A percentile compares a stretch with the other conserved stretches of the same genome.
phyloP scores from a whole-genome alignment of 2,113 vertebrate genomes.

The Leuciscus idus region DNA sequence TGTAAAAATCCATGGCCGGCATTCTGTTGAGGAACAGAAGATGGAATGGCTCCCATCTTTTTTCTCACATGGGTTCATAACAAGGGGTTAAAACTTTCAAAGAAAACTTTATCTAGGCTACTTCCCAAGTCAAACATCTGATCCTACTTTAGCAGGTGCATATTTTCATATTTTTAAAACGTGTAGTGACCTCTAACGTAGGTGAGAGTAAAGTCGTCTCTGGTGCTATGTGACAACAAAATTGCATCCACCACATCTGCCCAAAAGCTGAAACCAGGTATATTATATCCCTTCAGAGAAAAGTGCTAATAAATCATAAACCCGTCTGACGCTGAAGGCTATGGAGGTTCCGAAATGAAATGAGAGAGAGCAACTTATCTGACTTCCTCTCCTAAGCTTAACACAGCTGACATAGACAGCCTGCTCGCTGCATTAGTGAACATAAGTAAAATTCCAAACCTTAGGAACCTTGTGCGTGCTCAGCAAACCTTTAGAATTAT shows the following conservation, averaged over 20 bases:
- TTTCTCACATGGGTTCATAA: neutral
- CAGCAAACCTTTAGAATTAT: neutral
- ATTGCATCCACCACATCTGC: slow-evolving; percentile 40
- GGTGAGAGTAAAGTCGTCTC: neutral
- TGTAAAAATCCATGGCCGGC: too few relatives aligned
- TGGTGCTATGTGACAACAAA: slow-evolving; percentile 31
- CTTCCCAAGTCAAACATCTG: slow-evolving; percentile 15
- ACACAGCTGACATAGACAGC: slow-evolving; percentile 25
- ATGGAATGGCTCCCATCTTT: neutral
- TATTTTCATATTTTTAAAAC: neutral
- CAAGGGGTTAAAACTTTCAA: neutral
- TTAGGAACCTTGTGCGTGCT: neutral
- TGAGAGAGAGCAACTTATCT: slow-evolving; percentile 41
- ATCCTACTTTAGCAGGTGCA: neutral
- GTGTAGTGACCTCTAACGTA: neutral
- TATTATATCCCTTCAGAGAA: slow-evolving; percentile 10
- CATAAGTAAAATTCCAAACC: neutral
- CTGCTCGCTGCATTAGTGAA: slow-evolving; percentile 23
- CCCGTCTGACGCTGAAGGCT: slow-evolving; percentile 32
- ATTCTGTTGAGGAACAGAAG: neutral
- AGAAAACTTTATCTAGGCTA: neutral
- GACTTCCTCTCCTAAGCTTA: slow-evolving; percentile 37
- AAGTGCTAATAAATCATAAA: slow-evolving; percentile 46
- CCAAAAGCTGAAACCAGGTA: slow-evolving; percentile 39
- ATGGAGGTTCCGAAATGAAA: slow-evolving; percentile 31